Percentiles rank a stretch among this genome's conserved stretches.
phyloP scores from a whole-genome alignment of 1,140 invertebrate genomes.

The Drosophila virilis region DNA sequence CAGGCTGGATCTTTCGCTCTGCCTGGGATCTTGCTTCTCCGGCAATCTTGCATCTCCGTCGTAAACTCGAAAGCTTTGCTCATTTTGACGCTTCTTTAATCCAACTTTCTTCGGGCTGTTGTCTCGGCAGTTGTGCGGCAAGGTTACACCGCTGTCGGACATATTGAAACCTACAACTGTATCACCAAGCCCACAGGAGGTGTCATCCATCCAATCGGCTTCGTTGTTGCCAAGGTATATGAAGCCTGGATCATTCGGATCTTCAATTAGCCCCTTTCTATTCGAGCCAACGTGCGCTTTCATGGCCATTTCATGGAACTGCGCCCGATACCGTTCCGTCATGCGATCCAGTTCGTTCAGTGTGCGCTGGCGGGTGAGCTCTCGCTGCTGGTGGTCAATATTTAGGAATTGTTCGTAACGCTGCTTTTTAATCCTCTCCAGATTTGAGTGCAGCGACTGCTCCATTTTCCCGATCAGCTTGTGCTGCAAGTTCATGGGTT shows the following conservation, averaged over 20 bases:
- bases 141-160: background rate
- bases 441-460: conserved; percentile 28
- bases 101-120: background rate
- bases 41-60: background rate
- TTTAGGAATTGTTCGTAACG: conserved; percentile 10
- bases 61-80: background rate
- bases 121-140: conserved; percentile 2
- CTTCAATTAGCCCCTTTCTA: conserved; percentile 35
- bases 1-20: background rate
- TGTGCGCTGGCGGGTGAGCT: conserved; percentile 2
- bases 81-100: background rate
- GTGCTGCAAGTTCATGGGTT: conserved; percentile 42
- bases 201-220: background rate
- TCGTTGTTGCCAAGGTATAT: background rate
- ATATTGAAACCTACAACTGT: background rate
- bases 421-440: conserved; percentile 33
- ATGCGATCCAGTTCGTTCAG: conserved; percentile 50
- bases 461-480: conserved; percentile 48
- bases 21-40: background rate
- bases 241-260: conserved; percentile 5
- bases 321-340: conserved; percentile 24
- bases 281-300: conserved; percentile 32
- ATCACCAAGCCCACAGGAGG: background rate
- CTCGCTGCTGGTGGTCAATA: background rate
- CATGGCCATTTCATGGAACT: conserved; percentile 51